Evolutionary conservation across 2,797 vertebrate species (phyloP).

Genomic region (Tragelaphus oryx): DNA sequence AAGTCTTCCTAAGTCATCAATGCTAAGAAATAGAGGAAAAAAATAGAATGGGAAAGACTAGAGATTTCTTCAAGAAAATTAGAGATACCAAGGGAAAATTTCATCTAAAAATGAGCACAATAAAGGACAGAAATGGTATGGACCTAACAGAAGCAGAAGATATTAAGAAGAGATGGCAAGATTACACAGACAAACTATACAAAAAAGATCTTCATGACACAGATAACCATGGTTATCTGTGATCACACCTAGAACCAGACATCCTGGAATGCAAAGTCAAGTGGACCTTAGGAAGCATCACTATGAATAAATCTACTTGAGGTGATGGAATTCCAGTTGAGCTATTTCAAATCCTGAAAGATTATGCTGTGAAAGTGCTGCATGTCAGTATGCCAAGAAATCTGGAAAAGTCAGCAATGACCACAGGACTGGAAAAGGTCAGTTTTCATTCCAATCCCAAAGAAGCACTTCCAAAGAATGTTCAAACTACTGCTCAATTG

Average conservation of each 20-base stretch:
- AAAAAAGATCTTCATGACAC: not conserved
- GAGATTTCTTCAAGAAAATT: not conserved
- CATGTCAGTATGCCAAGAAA: not conserved
- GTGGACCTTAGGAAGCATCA: not conserved
- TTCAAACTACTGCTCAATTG: not conserved
- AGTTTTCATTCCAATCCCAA: not conserved
- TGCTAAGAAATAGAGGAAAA: not conserved
- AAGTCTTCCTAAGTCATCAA: accelerated
- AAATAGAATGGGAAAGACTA: not conserved
- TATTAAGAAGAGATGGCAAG: not conserved
- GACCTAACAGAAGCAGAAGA: not conserved
- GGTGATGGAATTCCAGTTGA: not conserved
- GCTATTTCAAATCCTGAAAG: not conserved
- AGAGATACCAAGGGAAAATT: not conserved
- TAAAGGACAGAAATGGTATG: not conserved
- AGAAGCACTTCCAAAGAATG: not conserved
- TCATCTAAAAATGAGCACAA: not conserved
- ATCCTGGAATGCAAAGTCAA: not conserved
- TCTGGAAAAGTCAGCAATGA: not conserved
- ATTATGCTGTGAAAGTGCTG: not conserved
- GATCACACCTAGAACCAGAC: not conserved
- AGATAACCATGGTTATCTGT: not conserved
- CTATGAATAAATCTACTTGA: not conserved
- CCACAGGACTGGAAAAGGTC: not conserved
- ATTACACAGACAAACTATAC: not conserved